Base-by-base conservation (phyloP, 37 sponge, comb jelly and placozoan genomes). In the Spongilla lacustris region DNA sequence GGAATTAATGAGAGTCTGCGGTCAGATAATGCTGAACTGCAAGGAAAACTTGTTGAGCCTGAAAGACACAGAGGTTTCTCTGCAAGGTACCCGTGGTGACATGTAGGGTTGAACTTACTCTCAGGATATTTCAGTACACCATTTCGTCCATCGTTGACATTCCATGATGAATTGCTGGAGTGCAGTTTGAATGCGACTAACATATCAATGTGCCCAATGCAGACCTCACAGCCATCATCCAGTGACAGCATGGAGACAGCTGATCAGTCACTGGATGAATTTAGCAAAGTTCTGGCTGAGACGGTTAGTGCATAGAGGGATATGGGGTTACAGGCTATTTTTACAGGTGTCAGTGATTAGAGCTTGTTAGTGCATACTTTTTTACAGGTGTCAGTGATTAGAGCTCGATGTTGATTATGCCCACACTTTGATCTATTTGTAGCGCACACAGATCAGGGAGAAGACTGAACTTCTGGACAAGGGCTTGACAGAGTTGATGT, bases 151-250 rank as follows among this genome's bases (percentile, higher is more conserved):
- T 50, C 78, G 5, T 78, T 74, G 12, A 83, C 84, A 1, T 77
- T 81, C 25, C 75, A 81, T 23, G 88, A 85, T 30, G 86, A 85
- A 30, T 68, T 85, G 68, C 3, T 80, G 68, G 80, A 58, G 58
- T 58, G 58, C 58, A 58, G 41, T 41, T 41, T 58, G 58, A 58
- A 17, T 58, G 58, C 21, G 1, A 58, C 0, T 17, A 14, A 19
- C 19, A 19, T 17, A 14, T 17, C 58, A 1, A 46, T 46, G 46
- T 46, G 46, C 8, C 46, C 46, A 10, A 1, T 19, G 58, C 58
- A 58, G 58, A 58, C 58, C 14, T 58, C 58, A 17, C 58, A 58
- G 11, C 58, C 58, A 17, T 58, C 58, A 17, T 58, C 58, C 21
- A 17, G 58, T 10, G 58, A 58, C 58, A 58, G 58, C 21, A 58